These are phyloP conservation scores for Hypena proboscidalis DNA, from an alignment of 2,888 invertebrate genomes.

Conservation along the genomic window DNA sequence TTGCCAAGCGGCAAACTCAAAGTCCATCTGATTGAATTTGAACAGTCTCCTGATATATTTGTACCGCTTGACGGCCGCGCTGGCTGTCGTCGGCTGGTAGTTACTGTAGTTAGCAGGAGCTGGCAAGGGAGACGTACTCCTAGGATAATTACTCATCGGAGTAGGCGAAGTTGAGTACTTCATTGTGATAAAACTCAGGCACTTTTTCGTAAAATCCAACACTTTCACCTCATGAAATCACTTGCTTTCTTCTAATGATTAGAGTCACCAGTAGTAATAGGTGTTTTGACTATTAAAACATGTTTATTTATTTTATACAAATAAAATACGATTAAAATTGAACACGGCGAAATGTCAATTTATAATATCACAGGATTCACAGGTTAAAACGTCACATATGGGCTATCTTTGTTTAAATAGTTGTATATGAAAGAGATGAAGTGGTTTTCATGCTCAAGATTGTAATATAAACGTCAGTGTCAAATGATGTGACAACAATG, in stretches of 20 bases:
- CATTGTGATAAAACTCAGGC: slow-evolving; percentile 59
- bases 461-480: neutral
- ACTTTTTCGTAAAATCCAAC: slow-evolving; percentile 19
- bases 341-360: slow-evolving; percentile 37
- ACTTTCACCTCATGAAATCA: slow-evolving; percentile 36
- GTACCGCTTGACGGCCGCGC: slow-evolving; percentile 95
- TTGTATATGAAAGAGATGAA: neutral
- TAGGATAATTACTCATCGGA: slow-evolving; percentile 76
- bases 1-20: slow-evolving; percentile 99
- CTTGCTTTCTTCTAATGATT: slow-evolving; percentile 11
- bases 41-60: slow-evolving; percentile 93
- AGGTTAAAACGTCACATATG: slow-evolving; percentile 13
- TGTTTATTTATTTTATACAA: slow-evolving; percentile 41
- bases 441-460: slow-evolving; percentile 8
- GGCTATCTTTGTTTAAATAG: slow-evolving; percentile 9
- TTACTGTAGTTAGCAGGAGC: slow-evolving; percentile 88
- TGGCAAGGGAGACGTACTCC: slow-evolving; percentile 88
- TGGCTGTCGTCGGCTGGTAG: slow-evolving; percentile 88
- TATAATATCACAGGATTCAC: slow-evolving; percentile 14
- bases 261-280: slow-evolving; percentile 11
- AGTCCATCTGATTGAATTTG: slow-evolving; percentile 99
- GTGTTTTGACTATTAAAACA: slow-evolving; percentile 19
- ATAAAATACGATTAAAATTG: slow-evolving; percentile 23
- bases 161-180: slow-evolving; percentile 87
- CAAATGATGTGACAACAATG: neutral